Evolutionary conservation across 2,888 invertebrate species (phyloP), one percentile per base, ranked within the genome.

Genomic region (Hydrotaea diabolus): DNA sequence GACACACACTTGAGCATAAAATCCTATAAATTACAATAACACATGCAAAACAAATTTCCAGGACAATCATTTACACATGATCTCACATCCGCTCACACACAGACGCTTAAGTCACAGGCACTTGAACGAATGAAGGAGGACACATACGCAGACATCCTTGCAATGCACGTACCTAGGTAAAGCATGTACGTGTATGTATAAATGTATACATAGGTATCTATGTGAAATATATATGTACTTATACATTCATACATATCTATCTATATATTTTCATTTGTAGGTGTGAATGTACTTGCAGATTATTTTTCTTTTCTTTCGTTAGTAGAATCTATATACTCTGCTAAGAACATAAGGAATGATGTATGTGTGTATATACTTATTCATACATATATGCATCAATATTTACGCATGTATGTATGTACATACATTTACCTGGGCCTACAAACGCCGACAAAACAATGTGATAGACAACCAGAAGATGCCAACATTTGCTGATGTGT

Each of bases 11-110:
- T 59, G 15, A 59, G 59, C 13, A 59, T 46, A 36, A 72, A 77
- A 73, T 64, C 31, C 64, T 69, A 69, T 82, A 66, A 72, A 66
- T 81, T 77, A 36, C 43, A 53, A 78, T 26, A 72, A 36, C 21
- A 62, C 72, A 19, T 72, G 62, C 77, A 43, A 64, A 21, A 73
- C n/a, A 78, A 59, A 71, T 62, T 64, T 53, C 17, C 13, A 66
- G 5, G 17, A 71, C 21, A 62, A 23, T 55, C 17, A 66, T 43
- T 73, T 53, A 73, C 73, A 49, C 77, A 72, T 62, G 49, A 53
- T 36, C 31, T 39, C 55, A 73, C 21, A 36, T 36, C 1, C 39
- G 39, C 23, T 53, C 26, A 66, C 66, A 36, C 5, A 31, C 53
- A 46, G 26, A 69, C 49, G 21, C 19, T 57, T 57, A 19, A 57